Percentiles rank a stretch among this genome's conserved stretches.
These are phyloP conservation scores for Agriopis aurantiaria DNA, from an alignment of 2,888 invertebrate species.

Conservation along the genomic window DNA sequence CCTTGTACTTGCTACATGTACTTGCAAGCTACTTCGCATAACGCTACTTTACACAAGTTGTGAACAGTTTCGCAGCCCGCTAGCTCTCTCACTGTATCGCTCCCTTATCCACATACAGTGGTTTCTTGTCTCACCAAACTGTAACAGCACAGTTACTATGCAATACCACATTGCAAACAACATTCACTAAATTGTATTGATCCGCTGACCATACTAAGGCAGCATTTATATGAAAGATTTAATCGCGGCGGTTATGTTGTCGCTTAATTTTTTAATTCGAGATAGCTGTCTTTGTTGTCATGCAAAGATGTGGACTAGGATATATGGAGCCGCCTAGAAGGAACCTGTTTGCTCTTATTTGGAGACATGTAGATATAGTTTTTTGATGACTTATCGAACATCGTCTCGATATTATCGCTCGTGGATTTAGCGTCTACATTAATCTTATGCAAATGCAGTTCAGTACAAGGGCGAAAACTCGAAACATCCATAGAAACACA, in stretches of 20 bases:
- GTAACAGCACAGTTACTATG: conserved; percentile 13
- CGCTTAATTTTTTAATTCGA: not conserved
- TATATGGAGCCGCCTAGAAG: too few relatives aligned
- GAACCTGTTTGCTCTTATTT: too few relatives aligned
- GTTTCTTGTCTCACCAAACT: conserved; percentile 7
- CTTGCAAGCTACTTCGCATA: too few relatives aligned
- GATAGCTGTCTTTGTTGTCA: too few relatives aligned
- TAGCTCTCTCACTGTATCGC: not conserved
- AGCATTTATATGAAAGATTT: not conserved
- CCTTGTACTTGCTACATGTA: too few relatives aligned
- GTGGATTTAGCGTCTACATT: not conserved
- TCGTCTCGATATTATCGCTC: not conserved
- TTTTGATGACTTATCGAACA: too few relatives aligned
- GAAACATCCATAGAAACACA: not conserved
- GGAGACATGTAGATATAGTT: too few relatives aligned
- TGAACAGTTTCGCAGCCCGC: not conserved
- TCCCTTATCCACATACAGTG: conserved; percentile 9
- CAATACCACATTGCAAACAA: conserved; percentile 16
- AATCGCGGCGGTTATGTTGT: not conserved
- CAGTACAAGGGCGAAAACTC: not conserved
- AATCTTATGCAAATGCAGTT: not conserved
- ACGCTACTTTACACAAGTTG: too few relatives aligned
- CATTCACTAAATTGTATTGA: conserved; percentile 15
- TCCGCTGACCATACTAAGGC: not conserved
- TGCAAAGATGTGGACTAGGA: too few relatives aligned